A percentile compares a stretch with the other conserved stretches of the same genome.
phyloP scores from a whole-genome alignment of 1,140 invertebrate species.

The Drosophila sp. region DNA sequence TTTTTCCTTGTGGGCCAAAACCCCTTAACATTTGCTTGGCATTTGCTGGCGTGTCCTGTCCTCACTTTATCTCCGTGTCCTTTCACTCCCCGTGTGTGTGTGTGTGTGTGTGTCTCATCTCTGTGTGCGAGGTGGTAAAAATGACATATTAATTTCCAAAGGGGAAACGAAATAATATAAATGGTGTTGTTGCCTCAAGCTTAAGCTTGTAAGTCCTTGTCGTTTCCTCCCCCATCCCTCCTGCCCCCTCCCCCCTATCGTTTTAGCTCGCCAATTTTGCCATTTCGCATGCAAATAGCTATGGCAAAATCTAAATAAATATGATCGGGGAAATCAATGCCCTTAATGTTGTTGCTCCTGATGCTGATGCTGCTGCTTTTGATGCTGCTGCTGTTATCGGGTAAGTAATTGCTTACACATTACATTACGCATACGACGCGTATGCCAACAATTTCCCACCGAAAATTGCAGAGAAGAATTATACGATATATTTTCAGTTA shows the following conservation, averaged over 20 bases:
- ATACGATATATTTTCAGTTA: slow-evolving; percentile 38
- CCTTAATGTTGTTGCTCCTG: slow-evolving; percentile 18
- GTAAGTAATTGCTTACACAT: slow-evolving; percentile 48
- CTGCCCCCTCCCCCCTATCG: no score
- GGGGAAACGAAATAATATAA: slow-evolving; percentile 80
- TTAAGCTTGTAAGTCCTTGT: slow-evolving; percentile 55
- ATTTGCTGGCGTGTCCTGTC: slow-evolving; percentile 31
- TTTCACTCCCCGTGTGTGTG: slow-evolving; percentile 15
- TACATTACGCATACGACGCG: slow-evolving; percentile 49
- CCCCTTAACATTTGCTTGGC: slow-evolving; percentile 60
- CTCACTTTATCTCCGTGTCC: slow-evolving; percentile 18
- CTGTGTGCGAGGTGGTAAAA: slow-evolving; percentile 53
- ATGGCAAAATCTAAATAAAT: slow-evolving; percentile 66
- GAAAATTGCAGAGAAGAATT: slow-evolving; percentile 40
- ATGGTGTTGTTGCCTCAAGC: slow-evolving; percentile 71
- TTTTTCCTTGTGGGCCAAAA: slow-evolving; percentile 38
- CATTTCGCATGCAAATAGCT: slow-evolving; percentile 68
- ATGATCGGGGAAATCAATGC: slow-evolving; percentile 76
- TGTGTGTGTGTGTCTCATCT: slow-evolving; percentile 9
- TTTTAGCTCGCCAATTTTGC: neutral
- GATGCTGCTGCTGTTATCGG: neutral
- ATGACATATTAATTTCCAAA: slow-evolving; percentile 82
- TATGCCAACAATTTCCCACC: slow-evolving; percentile 19
- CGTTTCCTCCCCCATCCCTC: slow-evolving; percentile 2
- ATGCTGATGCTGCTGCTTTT: no score